phyloP scores from a whole-genome alignment of 2,888 invertebrate genomes.

The Hybos culiciformis region DNA sequence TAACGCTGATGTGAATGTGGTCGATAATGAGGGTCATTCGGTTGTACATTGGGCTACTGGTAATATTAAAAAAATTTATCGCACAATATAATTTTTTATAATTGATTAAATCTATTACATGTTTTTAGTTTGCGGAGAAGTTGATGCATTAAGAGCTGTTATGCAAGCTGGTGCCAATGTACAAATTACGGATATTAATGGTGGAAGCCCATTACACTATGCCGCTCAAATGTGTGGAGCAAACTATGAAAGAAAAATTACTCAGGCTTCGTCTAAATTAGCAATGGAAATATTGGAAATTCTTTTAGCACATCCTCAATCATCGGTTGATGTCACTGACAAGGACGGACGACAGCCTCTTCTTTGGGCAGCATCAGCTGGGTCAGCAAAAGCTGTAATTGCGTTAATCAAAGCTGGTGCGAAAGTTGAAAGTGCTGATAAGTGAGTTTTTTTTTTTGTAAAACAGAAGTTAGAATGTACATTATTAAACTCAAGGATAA shows the following conservation, averaged over 20 bases:
- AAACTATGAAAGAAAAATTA: slow-evolving; percentile 45
- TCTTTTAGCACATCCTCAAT: slow-evolving; percentile 61
- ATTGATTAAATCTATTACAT: neutral
- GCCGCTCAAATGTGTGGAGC: slow-evolving; percentile 95
- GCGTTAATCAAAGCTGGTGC: slow-evolving; percentile 80
- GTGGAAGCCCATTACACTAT: slow-evolving; percentile 91
- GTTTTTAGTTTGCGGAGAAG: slow-evolving; percentile 75
- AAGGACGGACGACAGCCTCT: slow-evolving; percentile 88
- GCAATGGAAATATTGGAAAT: slow-evolving; percentile 55
- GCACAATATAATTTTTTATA: neutral
- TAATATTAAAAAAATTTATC: slow-evolving; percentile 28
- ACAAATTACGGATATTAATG: slow-evolving; percentile 81
- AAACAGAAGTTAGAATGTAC: neutral
- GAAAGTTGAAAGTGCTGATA: slow-evolving; percentile 66
- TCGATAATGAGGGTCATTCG: slow-evolving; percentile 89
- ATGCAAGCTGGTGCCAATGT: slow-evolving; percentile 76
- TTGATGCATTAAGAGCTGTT: slow-evolving; percentile 73
- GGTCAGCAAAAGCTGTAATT: slow-evolving; percentile 81
- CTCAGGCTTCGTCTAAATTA: slow-evolving; percentile 27
- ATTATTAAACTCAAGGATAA: neutral
- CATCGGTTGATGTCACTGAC: slow-evolving; percentile 74
- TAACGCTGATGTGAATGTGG: slow-evolving; percentile 77
- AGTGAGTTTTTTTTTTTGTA: slow-evolving; percentile 32
- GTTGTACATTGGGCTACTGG: slow-evolving; percentile 98
- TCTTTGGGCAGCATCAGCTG: slow-evolving; percentile 95